Evolutionary conservation across 2,888 invertebrate species (phyloP), one percentile per base, ranked within the genome.

Genomic region (Chrysolina haemoptera): DNA sequence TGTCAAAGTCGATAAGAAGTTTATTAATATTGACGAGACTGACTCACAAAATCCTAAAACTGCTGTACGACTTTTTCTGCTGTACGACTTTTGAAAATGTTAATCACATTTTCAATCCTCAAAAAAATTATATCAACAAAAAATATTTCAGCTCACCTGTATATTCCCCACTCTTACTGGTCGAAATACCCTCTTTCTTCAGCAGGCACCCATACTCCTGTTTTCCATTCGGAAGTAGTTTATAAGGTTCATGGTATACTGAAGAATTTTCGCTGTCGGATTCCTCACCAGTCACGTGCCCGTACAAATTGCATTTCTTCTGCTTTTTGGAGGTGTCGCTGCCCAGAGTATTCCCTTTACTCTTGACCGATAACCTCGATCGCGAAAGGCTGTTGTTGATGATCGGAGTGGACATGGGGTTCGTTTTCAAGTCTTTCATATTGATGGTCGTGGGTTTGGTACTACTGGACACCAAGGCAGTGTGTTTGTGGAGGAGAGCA

Each of bases 401-500:
- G 59, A 91, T 90, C 0, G 91, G 91, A 16, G 90, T 90, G 0
- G 90, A 89, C 84, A 90, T 90, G 20, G 67, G 50, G 55, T 75
- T 75, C 82, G 90, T 89, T 82, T 89, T 89, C 69, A 90, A 83
- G 80, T 91, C 91, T 80, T 91, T 91, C 89, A 91, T 90, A 83
- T 90, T 90, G 78, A 91, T 90, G 35, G 91, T 90, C 18, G 83
- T 84, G 0, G 90, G 89, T 35, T 91, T 89, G 5, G 90, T 89
- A 70, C 90, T 89, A 76, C 90, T 89, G 72, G 91, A 91, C 16
- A 91, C 89, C 62, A 91, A 85, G 0, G 91, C 90, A 10, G 91
- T 91, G 85, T 92, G 92, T 81, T 92, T 92, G 84, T 91, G 91
- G 43, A 92, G 87, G 2, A 92, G 88, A 1, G 92, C 91, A 6